phyloP scores from a whole-genome alignment of 2,888 invertebrate species.

The Cosmopolites sordidus region DNA sequence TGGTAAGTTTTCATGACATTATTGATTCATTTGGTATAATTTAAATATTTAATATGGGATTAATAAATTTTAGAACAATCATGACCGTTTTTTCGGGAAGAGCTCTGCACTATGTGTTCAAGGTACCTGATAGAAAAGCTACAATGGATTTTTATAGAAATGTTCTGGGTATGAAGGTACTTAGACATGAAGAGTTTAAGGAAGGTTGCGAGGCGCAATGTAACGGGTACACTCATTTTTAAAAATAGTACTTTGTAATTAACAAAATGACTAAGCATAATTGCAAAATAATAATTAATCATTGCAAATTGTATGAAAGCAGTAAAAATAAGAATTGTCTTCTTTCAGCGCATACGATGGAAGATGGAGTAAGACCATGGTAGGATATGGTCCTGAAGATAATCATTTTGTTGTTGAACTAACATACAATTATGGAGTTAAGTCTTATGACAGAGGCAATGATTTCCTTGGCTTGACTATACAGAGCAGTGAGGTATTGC shows the following conservation, averaged over 20 bases:
- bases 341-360: conserved; percentile 85
- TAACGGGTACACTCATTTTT: conserved; percentile 74
- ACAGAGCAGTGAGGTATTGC: conserved; percentile 69
- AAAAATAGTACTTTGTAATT: background rate
- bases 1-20: too few relatives aligned
- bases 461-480: conserved; percentile 87
- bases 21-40: too few relatives aligned
- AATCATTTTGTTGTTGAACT: conserved; percentile 93
- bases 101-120: conserved; percentile 94
- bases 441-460: conserved; percentile 82
- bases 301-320: background rate
- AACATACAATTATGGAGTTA: conserved; percentile 95
- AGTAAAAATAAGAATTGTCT: background rate
- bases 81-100: conserved; percentile 55
- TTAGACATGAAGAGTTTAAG: conserved; percentile 95
- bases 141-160: conserved; percentile 86
- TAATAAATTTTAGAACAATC: background rate
- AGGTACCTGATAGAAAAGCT: conserved; percentile 82
- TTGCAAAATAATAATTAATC: too few relatives aligned
- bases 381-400: conserved; percentile 95
- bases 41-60: too few relatives aligned
- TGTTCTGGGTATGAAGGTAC: conserved; percentile 92
- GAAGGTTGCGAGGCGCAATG: conserved; percentile 96
- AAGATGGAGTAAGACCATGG: conserved; percentile 99
- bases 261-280: background rate